Conservation (phyloP, 2,113 vertebrate genomes). For the Caranx ignobilis region DNA sequence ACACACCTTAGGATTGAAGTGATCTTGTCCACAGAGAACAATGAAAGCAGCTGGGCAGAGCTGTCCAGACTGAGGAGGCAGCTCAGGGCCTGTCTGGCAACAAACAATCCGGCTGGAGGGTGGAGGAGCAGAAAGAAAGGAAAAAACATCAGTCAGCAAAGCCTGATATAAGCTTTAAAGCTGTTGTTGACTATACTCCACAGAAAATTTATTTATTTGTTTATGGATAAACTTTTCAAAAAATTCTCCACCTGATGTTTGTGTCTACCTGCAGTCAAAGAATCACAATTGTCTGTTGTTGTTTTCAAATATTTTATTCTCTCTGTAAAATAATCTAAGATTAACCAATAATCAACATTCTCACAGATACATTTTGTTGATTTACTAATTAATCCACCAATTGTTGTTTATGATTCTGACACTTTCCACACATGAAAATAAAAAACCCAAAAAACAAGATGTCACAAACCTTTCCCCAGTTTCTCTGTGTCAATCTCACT, state of each 20-base stretch:
- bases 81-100: conserved; percentile 92
- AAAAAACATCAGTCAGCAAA: background rate
- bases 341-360: too few relatives aligned
- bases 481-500: conserved; percentile 81
- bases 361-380: background rate
- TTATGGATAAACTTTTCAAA: too few relatives aligned
- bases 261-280: background rate
- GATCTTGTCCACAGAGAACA: conserved; percentile 88
- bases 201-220: background rate
- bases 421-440: background rate
- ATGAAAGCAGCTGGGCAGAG: conserved; percentile 86
- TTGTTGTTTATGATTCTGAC: background rate
- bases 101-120: conserved; percentile 88
- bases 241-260: too few relatives aligned
- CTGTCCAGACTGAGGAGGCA: conserved; percentile 92
- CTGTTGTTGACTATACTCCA: background rate
- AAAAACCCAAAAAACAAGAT: background rate
- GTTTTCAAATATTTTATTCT: too few relatives aligned
- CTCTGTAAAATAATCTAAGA: too few relatives aligned
- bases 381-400: background rate
- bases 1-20: conserved; percentile 87
- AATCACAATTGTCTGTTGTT: background rate
- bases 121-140: conserved; percentile 28
- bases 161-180: background rate
- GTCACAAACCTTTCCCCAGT: conserved; percentile 87